Evolutionary conservation across 2,113 vertebrate species (phyloP), one percentile per base, ranked within the genome.

Genomic region (Psettodes erumei): DNA sequence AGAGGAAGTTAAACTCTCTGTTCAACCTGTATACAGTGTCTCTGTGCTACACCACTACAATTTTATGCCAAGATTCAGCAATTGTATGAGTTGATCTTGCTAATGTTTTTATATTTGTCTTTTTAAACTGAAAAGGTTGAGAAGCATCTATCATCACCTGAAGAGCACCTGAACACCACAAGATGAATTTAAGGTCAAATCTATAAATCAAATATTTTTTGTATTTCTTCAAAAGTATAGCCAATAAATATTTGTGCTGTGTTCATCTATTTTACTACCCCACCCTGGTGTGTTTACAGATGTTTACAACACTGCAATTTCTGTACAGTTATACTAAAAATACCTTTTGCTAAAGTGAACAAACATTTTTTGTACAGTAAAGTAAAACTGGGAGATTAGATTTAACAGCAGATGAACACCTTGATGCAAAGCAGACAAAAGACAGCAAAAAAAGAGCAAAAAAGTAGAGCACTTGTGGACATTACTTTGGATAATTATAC

Each of bases 1-100:
- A 38, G 1, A 19, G 86, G 91, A 82, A 81, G 85, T 54, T 55
- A 0, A 61, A 30, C 25, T 32, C 30, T 59, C 33, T 33, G 4
- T 27, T 28, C 2, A 68, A 47, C 7, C 11, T 4, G n/a, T n/a
- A n/a, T n/a, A 6, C 11, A 25, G 5, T 50, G 21, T 2, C 8
- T 67, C 12, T 59, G 13, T 21, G 3, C 7, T 77, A 4, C 30
- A 43, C 62, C 23, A 54, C 42, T 11, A 35, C 10, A 11, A 33
- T 28, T 15, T 16, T 37, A 27, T 11, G 19, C 51, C 7, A n/a
- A 21, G 3, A 37, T 30, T 25, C 38, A 61, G n/a, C 21, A 48
- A 25, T 42, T 1, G n/a, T 4, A 12, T 75, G n/a, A n/a, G 1
- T 67, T 27, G n/a, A 27, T 74, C n/a, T 7, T 30, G 25, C 4